These are phyloP conservation scores for Chydorus sphaericus DNA, from an alignment of 2,888 invertebrate genomes.

Conservation along the genomic window DNA sequence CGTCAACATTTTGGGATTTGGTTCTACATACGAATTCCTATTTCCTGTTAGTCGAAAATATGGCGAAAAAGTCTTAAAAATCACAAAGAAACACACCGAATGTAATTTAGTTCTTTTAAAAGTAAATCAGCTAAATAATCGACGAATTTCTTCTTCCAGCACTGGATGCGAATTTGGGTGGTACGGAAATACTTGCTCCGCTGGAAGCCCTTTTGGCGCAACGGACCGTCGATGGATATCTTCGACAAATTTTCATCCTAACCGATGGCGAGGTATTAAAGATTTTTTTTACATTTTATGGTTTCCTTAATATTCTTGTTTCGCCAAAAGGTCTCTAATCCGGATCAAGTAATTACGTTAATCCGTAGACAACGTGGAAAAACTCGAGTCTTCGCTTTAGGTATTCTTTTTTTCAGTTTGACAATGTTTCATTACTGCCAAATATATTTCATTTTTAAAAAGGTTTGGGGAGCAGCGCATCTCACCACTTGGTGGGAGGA, in stretches of 20 bases:
- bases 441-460: not conserved
- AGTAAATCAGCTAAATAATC: no score
- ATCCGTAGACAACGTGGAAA: conserved; percentile 22
- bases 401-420: no score
- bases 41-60: conserved; percentile 23
- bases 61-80: conserved; percentile 21
- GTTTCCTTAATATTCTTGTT: not conserved
- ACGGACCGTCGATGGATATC: conserved; percentile 20
- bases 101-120: conserved; percentile 3
- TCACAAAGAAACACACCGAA: conserved; percentile 18
- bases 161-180: conserved; percentile 25
- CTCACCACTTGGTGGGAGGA: conserved; percentile 27
- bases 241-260: conserved; percentile 26
- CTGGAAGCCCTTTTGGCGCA: conserved; percentile 22
- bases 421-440: no score
- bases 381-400: conserved; percentile 25
- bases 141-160: conserved; percentile 13
- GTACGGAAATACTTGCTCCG: conserved; percentile 26
- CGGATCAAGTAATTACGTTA: conserved; percentile 23
- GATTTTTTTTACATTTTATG: not conserved
- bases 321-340: conserved; percentile 22
- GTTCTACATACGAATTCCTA: conserved; percentile 22
- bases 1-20: conserved; percentile 33
- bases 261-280: conserved; percentile 27
- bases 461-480: conserved; percentile 26